These are phyloP conservation scores for Cataglyphis altisquamis DNA, from an alignment of 2,888 invertebrate species.

Conservation along the genomic window DNA sequence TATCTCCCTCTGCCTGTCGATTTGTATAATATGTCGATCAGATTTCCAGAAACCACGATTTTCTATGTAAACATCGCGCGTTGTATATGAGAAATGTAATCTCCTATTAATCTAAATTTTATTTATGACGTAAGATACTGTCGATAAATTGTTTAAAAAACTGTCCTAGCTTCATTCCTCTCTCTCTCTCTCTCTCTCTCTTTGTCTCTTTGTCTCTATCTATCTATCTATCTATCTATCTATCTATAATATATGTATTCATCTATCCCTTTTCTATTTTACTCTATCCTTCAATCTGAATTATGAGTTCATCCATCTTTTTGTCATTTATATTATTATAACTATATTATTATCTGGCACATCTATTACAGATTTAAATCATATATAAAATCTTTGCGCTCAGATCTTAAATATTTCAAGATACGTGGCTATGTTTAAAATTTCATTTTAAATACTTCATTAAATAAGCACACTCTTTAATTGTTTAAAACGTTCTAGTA, in stretches of 20 bases:
- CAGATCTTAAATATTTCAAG: neutral
- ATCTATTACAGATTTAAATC: slow-evolving; percentile 7
- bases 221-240: neutral
- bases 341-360: neutral
- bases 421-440: neutral
- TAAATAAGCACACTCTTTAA: neutral
- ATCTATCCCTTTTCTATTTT: neutral
- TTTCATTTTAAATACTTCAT: neutral
- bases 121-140: neutral
- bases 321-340: neutral
- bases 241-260: neutral
- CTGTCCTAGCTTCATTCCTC: neutral
- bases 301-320: neutral
- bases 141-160: slow-evolving; percentile 24
- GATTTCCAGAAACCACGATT: slow-evolving; percentile 40
- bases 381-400: neutral
- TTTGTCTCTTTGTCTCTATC: neutral
- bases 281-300: slow-evolving; percentile 7
- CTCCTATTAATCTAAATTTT: slow-evolving; percentile 4
- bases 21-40: slow-evolving; percentile 22
- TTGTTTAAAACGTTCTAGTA: neutral
- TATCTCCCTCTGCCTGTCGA: neutral
- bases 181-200: neutral
- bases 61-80: slow-evolving; percentile 35
- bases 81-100: slow-evolving; percentile 6